Evolutionary conservation across 2,113 vertebrate genomes (phyloP).

Genomic region (Turnix velox): DNA sequence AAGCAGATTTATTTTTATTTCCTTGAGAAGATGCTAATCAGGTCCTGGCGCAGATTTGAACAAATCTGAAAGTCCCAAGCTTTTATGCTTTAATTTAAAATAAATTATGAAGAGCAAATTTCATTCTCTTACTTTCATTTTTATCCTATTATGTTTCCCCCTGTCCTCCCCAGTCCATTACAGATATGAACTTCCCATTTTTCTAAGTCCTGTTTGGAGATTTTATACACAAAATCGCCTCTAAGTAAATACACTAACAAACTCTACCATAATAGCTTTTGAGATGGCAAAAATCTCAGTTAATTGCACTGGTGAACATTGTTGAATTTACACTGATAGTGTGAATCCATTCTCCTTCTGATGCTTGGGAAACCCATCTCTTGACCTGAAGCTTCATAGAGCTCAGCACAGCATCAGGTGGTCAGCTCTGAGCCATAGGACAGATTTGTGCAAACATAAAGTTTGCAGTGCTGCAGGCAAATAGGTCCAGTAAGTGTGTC

Average conservation of each 20-base stretch:
- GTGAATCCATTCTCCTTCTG: not conserved
- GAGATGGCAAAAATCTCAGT: not conserved
- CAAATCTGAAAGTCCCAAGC: not conserved
- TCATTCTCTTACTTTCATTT: not conserved
- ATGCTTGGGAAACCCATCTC: not conserved
- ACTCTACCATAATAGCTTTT: not conserved
- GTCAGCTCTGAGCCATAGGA: not conserved
- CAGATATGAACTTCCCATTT: not conserved
- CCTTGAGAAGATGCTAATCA: conserved; percentile 41
- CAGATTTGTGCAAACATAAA: not conserved
- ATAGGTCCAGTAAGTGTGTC: not conserved
- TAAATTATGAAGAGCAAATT: not conserved
- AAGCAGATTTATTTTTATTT: not conserved
- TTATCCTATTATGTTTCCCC: not conserved
- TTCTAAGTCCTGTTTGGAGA: not conserved
- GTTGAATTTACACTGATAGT: not conserved
- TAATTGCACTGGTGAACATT: not conserved
- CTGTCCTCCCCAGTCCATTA: not conserved
- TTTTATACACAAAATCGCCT: not conserved
- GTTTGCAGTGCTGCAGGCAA: not conserved
- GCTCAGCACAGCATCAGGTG: not conserved
- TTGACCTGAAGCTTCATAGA: not conserved
- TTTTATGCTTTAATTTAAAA: conserved; percentile 40
- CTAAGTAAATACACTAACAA: not conserved
- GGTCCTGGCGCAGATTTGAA: conserved; percentile 10